Conservation (phyloP, 2,113 vertebrate genomes). For the Donacobius atricapilla region DNA sequence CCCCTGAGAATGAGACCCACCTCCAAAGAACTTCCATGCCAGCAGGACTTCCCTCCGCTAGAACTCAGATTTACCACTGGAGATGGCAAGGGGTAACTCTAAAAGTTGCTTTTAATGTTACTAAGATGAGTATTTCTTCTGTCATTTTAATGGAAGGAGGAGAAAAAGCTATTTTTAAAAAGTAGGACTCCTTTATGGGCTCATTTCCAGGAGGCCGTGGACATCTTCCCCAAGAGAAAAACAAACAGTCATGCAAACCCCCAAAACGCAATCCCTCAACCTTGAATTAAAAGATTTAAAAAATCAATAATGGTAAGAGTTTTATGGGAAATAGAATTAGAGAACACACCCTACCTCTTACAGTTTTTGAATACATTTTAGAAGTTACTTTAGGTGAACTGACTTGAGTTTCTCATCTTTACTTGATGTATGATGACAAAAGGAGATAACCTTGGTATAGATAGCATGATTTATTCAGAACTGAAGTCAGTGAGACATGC, state of each 20-base stretch:
- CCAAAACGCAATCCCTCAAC: not conserved
- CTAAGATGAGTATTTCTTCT: not conserved
- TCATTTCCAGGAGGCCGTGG: not conserved
- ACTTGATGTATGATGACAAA: constrained; percentile 44
- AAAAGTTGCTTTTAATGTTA: not conserved
- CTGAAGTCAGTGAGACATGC: not conserved
- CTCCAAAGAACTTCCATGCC: accelerated
- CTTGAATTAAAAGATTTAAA: not conserved
- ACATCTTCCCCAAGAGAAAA: not conserved
- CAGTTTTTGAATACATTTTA: not conserved
- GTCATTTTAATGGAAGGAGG: constrained; percentile 11
- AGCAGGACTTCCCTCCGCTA: not conserved
- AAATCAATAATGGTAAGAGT: not conserved
- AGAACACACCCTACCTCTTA: not conserved
- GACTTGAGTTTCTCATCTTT: constrained; percentile 27
- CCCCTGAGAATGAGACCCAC: not conserved
- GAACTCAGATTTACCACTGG: not conserved
- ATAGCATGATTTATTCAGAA: constrained; percentile 58
- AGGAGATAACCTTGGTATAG: constrained; percentile 39
- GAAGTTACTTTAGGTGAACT: not conserved
- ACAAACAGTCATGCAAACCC: not conserved
- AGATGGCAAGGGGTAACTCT: not conserved
- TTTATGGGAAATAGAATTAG: not conserved
- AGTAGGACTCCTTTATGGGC: not conserved
- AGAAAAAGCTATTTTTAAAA: constrained; percentile 10